Conservation (phyloP, 2,888 invertebrate species). For the Pheosia gnoma region DNA sequence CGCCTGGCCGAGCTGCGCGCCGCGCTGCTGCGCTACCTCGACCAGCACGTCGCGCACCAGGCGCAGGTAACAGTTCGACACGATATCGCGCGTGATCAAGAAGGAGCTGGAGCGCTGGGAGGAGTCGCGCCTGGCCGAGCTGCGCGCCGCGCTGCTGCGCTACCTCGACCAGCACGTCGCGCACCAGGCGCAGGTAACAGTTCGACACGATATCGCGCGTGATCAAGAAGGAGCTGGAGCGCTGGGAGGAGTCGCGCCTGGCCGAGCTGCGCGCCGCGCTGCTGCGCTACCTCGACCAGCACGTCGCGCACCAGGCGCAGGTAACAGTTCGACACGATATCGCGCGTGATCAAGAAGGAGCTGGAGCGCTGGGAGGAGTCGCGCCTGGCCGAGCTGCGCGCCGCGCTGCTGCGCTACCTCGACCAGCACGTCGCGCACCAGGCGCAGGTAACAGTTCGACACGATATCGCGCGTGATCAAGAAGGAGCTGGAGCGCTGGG, state of each 20-base stretch:
- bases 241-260: conserved; percentile 94
- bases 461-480: conserved; percentile 97
- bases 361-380: conserved; percentile 95
- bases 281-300: conserved; percentile 95
- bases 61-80: conserved; percentile 98
- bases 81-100: conserved; percentile 96
- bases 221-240: conserved; percentile 96
- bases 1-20: conserved; percentile 95
- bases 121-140: conserved; percentile 93
- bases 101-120: conserved; percentile 97
- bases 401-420: conserved; percentile 94
- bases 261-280: conserved; percentile 95
- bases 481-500: conserved; percentile 96
- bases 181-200: conserved; percentile 97
- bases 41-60: conserved; percentile 97
- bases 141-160: conserved; percentile 94
- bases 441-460: conserved; percentile 97
- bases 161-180: conserved; percentile 97
- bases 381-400: conserved; percentile 95
- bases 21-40: conserved; percentile 95
- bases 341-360: conserved; percentile 96
- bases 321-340: conserved; percentile 98
- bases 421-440: conserved; percentile 98
- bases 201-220: conserved; percentile 97
- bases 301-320: conserved; percentile 97